Conservation (phyloP, 2,113 vertebrate genomes). For the Rhinoptilus africanus region DNA sequence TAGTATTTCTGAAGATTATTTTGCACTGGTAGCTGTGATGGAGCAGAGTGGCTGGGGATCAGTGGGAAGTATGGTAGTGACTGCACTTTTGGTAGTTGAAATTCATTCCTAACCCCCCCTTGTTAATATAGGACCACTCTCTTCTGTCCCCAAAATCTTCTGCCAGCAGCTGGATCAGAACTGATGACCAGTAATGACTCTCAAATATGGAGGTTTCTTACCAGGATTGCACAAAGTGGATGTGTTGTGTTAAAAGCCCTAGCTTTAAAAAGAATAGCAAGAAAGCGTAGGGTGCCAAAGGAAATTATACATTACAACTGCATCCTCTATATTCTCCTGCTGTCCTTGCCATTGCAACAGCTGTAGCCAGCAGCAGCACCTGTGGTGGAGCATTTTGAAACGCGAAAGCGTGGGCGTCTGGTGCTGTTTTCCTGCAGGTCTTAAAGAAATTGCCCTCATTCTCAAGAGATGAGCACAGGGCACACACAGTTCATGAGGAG, state of each 20-base stretch:
- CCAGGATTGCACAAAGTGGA: background rate
- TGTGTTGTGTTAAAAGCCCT: background rate
- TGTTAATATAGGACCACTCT: background rate
- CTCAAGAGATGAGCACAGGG: background rate
- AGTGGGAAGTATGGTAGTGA: background rate
- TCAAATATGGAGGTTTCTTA: background rate
- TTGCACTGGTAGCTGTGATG: background rate
- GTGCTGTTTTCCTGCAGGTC: background rate
- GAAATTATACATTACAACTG: background rate
- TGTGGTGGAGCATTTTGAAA: background rate
- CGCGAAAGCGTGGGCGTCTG: accelerated
- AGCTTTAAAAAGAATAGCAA: background rate
- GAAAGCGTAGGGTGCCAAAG: background rate
- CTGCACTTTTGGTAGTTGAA: background rate
- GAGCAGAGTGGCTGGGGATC: background rate
- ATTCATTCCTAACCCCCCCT: background rate
- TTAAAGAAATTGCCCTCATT: background rate
- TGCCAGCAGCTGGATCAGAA: background rate
- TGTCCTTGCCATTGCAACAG: background rate
- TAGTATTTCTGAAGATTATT: background rate
- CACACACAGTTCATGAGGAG: background rate
- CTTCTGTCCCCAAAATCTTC: background rate
- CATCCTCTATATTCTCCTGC: background rate
- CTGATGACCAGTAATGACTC: background rate
- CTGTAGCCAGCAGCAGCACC: background rate